A percentile compares a stretch with the other conserved stretches of the same genome.
These are phyloP conservation scores for Solen grandis DNA, from an alignment of 1,140 invertebrate species.

Conservation along the genomic window DNA sequence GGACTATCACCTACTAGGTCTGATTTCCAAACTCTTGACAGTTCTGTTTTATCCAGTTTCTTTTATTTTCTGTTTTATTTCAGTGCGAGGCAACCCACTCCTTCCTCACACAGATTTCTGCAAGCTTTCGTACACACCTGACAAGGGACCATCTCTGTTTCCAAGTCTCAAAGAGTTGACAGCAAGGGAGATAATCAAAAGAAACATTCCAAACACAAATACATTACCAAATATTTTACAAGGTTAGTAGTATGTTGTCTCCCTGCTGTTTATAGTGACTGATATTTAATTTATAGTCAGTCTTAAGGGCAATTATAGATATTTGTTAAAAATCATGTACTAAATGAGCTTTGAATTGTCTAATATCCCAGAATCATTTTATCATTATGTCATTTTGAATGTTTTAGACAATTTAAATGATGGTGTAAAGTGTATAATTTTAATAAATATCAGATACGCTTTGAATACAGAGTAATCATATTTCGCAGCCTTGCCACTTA, in stretches of 20 bases:
- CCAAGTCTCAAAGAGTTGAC: conserved; percentile 46
- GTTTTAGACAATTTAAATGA: no score
- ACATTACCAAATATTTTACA: conserved; percentile 57
- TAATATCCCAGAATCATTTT: background rate
- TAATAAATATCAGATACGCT: no score
- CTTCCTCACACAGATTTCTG: conserved; percentile 15
- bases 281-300: background rate
- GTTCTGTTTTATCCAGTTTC: no score
- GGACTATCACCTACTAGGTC: no score
- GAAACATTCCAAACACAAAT: conserved; percentile 44
- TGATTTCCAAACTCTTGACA: no score
- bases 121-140: background rate
- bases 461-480: no score
- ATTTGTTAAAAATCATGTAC: background rate
- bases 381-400: no score
- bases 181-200: conserved; percentile 46
- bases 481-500: no score
- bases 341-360: background rate
- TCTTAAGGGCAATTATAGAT: background rate
- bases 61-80: no score
- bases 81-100: conserved; percentile 64
- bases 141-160: conserved; percentile 15
- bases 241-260: no score
- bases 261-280: background rate
- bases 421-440: no score